Evolutionary conservation across 92 coral and sea anemone species (phyloP).

Genomic region (Bergia puertoricense): DNA sequence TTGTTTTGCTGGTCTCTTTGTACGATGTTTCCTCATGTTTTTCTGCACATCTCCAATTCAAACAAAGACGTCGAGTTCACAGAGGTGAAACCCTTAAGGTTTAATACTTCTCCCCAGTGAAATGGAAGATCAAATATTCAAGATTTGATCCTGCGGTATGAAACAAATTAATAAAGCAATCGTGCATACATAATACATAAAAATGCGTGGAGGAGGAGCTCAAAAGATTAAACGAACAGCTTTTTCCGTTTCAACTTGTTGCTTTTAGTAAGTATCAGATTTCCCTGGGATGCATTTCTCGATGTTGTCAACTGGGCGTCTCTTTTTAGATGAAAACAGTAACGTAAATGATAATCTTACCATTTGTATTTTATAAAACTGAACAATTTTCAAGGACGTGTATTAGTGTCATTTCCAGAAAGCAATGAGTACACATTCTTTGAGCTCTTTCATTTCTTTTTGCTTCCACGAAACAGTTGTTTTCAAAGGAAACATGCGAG

Average conservation of each 20-base stretch:
- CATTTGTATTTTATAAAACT: not conserved
- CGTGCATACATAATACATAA: not conserved
- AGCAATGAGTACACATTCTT: too few species aligned
- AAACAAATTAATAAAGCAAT: not conserved
- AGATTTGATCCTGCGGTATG: not conserved
- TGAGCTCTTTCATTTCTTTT: not conserved
- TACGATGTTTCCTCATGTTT: conserved; percentile 33
- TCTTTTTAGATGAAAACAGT: not conserved
- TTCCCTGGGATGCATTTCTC: not conserved
- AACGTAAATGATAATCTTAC: not conserved
- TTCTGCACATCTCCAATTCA: conserved; percentile 16
- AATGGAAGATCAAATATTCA: not conserved
- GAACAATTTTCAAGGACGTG: not conserved
- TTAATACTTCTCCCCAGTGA: not conserved
- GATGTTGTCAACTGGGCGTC: not conserved
- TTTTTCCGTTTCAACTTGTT: not conserved
- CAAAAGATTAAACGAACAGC: not conserved
- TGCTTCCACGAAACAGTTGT: not conserved
- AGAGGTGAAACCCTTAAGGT: not conserved
- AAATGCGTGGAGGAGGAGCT: not conserved
- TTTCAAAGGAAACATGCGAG: not conserved
- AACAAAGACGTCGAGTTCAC: not conserved
- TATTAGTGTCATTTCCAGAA: not conserved
- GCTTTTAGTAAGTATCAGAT: not conserved
- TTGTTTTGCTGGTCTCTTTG: conserved; percentile 17